Base-by-base conservation (phyloP, 2,888 invertebrate species). In the Amblyjoppa proteus region DNA sequence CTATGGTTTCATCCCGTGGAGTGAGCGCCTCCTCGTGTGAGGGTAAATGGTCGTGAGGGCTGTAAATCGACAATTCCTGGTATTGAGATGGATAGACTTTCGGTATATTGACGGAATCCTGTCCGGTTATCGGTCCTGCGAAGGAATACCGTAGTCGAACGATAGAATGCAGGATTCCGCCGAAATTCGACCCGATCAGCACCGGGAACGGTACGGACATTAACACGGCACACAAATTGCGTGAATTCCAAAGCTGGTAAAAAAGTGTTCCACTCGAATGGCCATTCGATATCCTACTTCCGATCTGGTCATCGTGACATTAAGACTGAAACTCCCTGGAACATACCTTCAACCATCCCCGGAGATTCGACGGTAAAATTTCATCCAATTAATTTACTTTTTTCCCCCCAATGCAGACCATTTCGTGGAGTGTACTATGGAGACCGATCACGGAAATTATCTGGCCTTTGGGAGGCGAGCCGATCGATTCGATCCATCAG, bases 41-140 rank as follows among this genome's bases (percentile, higher is more conserved):
- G 74, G 64, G 84, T 74, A 78, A 81, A 81, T 49, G 76, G 74
- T 38, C 53, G 83, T 78, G 74, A 71, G 81, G 84, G 71, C 70
- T 61, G 69, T 79, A 83, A 85, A 84, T 87, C 85, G 84, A 78
- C 84, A 83, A 84, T 87, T 84, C 86, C 87, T 84, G 88, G 88
- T 89, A 90, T 89, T 89, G 91, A 91, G 92, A 91, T 90, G 91
- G 91, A 92, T 92, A 91, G 92, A 89, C 90, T 92, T 93, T 91
- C 92, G 90, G 92, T 89, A 92, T 92, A 93, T 92, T 92, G 90
- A 91, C 87, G 91, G 89, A 90, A 90, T 91, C 91, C 91, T 89
- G 91, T 92, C 91, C 89, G 89, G 91, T 91, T 91, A 90, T 91
- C 92, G 91, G 91, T 92, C 90, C 92, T 91, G 89, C 88, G 83